Evolutionary conservation across 1,140 invertebrate species (phyloP).

Genomic region (Araneus ventricosus): DNA sequence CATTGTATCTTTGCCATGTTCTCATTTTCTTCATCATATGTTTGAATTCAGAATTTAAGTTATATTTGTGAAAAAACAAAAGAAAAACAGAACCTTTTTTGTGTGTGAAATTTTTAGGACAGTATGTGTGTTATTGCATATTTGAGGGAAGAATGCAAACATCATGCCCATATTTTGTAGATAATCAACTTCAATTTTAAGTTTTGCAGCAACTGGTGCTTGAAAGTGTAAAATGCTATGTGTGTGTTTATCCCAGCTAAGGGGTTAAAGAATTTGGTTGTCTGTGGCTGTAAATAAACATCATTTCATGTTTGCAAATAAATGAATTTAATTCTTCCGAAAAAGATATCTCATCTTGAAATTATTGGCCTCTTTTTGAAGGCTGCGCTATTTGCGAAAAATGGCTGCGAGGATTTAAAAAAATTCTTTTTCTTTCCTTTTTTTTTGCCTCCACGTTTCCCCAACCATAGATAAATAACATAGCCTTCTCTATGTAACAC

Average conservation of each 20-base stretch:
- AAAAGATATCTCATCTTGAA: constrained; percentile 41
- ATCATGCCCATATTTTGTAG: constrained; percentile 75
- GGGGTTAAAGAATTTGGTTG: constrained; percentile 23
- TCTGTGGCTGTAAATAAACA: constrained; percentile 70
- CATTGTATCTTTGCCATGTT: constrained; percentile 62
- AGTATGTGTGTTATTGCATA: constrained; percentile 70
- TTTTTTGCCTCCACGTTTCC: background rate
- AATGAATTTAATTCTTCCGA: constrained; percentile 1
- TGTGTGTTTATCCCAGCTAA: constrained; percentile 32
- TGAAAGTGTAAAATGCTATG: constrained; percentile 65
- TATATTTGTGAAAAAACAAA: constrained; percentile 46
- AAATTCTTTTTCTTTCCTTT: background rate
- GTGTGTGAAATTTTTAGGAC: constrained; percentile 62
- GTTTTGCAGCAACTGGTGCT: constrained; percentile 75
- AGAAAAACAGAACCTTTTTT: constrained; percentile 31
- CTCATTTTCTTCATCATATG: constrained; percentile 61
- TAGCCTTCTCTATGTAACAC: background rate
- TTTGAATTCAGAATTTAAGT: constrained; percentile 60
- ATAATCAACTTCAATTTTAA: constrained; percentile 69
- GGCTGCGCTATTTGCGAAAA: background rate
- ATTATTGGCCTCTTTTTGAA: background rate
- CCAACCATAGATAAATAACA: background rate
- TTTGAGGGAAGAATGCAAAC: constrained; percentile 70
- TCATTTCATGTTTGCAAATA: constrained; percentile 65
- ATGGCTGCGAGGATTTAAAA: background rate